Conservation (phyloP, 2,113 vertebrate species). For the Nicator chloris region DNA sequence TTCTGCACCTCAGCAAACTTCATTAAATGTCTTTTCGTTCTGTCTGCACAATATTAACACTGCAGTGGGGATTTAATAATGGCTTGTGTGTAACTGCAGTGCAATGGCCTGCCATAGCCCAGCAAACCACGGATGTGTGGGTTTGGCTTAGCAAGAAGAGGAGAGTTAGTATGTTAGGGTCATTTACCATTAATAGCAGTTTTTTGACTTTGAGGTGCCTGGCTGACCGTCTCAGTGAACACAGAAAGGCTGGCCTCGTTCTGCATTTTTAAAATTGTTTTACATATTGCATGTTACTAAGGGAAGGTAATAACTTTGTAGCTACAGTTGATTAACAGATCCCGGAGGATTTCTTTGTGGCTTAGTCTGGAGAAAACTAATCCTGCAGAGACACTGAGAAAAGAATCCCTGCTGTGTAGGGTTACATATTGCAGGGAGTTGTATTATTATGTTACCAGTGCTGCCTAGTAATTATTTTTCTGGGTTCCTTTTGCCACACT, state of each 20-base stretch:
- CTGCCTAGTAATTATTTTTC: neutral
- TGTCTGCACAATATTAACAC: neutral
- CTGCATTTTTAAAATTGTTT: neutral
- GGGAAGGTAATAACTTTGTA: neutral
- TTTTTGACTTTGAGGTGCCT: neutral
- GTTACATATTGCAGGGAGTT: neutral
- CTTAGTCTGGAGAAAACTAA: neutral
- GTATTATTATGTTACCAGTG: neutral
- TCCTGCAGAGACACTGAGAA: neutral
- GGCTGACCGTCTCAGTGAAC: rapidly evolving
- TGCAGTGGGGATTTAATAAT: neutral
- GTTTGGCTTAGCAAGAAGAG: neutral
- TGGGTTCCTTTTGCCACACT: neutral
- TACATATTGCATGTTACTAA: neutral
- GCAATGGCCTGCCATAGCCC: neutral
- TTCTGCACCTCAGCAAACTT: conserved; percentile 3
- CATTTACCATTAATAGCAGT: neutral
- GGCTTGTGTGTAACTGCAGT: neutral
- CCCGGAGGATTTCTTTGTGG: neutral
- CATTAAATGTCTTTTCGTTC: neutral
- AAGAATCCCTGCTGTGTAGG: neutral
- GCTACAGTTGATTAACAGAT: neutral
- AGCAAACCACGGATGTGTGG: neutral
- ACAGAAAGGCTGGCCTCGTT: neutral
- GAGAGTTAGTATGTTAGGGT: neutral